Conservation (phyloP, 2,797 vertebrate species). For the Falco rusticolus region DNA sequence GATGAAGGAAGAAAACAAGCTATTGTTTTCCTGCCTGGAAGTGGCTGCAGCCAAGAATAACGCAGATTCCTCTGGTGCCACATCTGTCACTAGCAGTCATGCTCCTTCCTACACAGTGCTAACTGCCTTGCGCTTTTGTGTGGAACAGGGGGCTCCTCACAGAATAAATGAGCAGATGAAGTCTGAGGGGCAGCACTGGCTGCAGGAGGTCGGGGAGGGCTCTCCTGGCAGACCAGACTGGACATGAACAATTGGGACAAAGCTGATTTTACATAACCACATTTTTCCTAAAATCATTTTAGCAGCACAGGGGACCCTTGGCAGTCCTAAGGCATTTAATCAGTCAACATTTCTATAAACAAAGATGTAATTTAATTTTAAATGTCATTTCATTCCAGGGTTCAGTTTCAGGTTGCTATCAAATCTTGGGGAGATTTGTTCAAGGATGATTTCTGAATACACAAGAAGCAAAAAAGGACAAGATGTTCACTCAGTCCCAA, state of each 20-base stretch:
- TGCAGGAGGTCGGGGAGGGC: not conserved
- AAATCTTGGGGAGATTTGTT: not conserved
- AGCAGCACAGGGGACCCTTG: not conserved
- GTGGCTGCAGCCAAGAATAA: constrained; percentile 68
- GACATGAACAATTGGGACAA: constrained; percentile 1
- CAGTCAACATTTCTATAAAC: constrained; percentile 32
- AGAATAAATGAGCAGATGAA: constrained; percentile 4
- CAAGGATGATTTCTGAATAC: not conserved
- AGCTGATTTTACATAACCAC: not conserved
- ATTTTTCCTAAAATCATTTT: not conserved
- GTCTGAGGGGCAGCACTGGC: constrained; percentile 37
- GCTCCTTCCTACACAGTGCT: constrained; percentile 13
- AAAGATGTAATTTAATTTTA: constrained; percentile 30
- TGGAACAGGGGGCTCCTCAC: not conserved
- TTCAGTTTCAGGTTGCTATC: constrained; percentile 8
- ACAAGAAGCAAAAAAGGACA: not conserved
- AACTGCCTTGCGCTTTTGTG: not conserved
- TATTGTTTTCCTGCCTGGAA: constrained; percentile 70
- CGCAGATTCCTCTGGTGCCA: constrained; percentile 60
- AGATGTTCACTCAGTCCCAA: not conserved
- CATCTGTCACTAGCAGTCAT: constrained; percentile 54
- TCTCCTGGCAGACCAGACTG: not conserved
- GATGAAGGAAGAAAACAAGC: constrained; percentile 69
- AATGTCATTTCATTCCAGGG: constrained; percentile 6
- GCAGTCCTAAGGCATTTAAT: constrained; percentile 38